phyloP scores from a whole-genome alignment of 2,797 vertebrate species.

The Meda fulgida region DNA sequence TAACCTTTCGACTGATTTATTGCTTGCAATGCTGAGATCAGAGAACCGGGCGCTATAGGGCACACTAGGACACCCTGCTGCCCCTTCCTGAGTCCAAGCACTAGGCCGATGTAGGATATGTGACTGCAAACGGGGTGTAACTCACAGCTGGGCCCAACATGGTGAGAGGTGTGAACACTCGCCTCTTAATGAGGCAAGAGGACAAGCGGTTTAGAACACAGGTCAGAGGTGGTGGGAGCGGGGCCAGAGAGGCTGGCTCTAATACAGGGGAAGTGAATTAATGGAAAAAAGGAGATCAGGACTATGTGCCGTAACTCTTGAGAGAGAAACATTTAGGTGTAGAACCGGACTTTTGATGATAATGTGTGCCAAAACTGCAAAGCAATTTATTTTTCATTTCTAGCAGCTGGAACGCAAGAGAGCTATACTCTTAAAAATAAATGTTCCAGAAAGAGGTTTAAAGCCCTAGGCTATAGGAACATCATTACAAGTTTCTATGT shows the following conservation, averaged over 20 bases:
- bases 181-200: constrained; percentile 75
- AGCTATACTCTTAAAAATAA: constrained; percentile 7
- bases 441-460: constrained; percentile 9
- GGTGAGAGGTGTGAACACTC: constrained; percentile 77
- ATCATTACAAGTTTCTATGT: constrained; percentile 1
- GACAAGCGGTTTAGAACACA: constrained; percentile 70
- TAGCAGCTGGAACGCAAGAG: constrained; percentile 23
- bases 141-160: constrained; percentile 78
- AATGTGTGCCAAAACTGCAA: constrained; percentile 30
- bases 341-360: constrained; percentile 30
- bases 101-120: not conserved
- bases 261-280: constrained; percentile 74
- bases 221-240: constrained; percentile 72
- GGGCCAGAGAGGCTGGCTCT: constrained; percentile 67
- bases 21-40: constrained; percentile 71
- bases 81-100: constrained; percentile 27
- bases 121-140: constrained; percentile 35
- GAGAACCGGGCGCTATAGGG: constrained; percentile 61
- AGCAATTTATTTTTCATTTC: constrained; percentile 25
- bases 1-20: constrained; percentile 78
- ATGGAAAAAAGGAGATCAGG: constrained; percentile 68
- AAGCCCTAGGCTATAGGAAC: not conserved
- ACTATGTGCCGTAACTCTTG: constrained; percentile 37
- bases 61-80: constrained; percentile 42
- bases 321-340: constrained; percentile 44